These are phyloP conservation scores for Axinella damicornis DNA, from an alignment of 37 sponge, comb jelly and placozoan species.

Conservation along the genomic window DNA sequence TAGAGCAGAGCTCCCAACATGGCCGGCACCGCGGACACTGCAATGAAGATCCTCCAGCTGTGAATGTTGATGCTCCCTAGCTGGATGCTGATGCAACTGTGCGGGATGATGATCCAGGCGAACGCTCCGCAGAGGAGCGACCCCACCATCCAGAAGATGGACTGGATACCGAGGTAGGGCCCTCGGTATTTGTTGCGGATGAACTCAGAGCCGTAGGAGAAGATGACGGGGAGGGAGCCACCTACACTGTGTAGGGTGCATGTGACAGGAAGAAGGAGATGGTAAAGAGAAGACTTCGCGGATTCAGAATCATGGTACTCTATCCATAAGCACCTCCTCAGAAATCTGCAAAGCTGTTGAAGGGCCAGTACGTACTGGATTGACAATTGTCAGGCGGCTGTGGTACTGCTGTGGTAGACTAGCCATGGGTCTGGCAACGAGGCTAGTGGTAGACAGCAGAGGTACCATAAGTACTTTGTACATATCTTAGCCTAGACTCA, in stretches of 20 bases:
- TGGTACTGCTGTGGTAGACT: too few relatives aligned
- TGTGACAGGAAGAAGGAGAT: background rate
- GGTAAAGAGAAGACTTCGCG: background rate
- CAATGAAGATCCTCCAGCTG: slow-evolving; percentile 74
- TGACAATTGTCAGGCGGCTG: too few relatives aligned
- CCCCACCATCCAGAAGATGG: slow-evolving; percentile 70
- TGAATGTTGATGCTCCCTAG: slow-evolving; percentile 8
- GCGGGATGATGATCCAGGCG: slow-evolving; percentile 76
- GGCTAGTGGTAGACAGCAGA: too few relatives aligned
- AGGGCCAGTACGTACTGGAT: too few relatives aligned
- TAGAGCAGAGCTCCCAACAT: slow-evolving; percentile 53
- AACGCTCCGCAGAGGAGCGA: slow-evolving; percentile 51
- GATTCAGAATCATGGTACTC: too few relatives aligned
- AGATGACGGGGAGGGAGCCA: slow-evolving; percentile 77
- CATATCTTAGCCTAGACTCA: too few relatives aligned
- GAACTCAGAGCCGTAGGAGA: slow-evolving; percentile 74
- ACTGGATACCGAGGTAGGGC: slow-evolving; percentile 53
- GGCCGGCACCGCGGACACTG: slow-evolving; percentile 71
- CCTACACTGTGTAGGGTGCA: slow-evolving; percentile 57
- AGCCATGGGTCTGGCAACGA: too few relatives aligned
- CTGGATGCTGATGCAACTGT: background rate
- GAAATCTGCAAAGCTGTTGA: too few relatives aligned
- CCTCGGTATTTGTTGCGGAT: slow-evolving; percentile 65
- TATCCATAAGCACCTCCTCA: too few relatives aligned
- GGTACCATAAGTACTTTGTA: too few relatives aligned